Evolutionary conservation across 1,140 invertebrate species (phyloP).

Genomic region (Monomorium pharaonis): DNA sequence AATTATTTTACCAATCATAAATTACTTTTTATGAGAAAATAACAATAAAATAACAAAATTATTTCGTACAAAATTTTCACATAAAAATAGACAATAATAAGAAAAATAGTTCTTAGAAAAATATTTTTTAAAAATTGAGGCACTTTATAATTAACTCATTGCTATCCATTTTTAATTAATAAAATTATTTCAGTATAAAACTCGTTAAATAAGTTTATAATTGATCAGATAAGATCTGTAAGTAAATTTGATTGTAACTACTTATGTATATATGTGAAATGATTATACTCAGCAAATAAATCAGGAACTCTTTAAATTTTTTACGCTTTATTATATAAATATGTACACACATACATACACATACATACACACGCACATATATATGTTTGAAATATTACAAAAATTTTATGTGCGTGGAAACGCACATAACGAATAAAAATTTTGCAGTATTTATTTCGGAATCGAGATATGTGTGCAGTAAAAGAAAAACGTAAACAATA

Average conservation of each 20-base stretch:
- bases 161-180: slow-evolving; percentile 7
- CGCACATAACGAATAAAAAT: neutral
- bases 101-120: neutral
- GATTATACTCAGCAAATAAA: neutral
- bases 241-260: neutral
- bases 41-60: neutral
- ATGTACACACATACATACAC: no score
- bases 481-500: slow-evolving; percentile 7
- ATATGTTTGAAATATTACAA: neutral
- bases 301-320: neutral
- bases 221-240: neutral
- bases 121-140: neutral
- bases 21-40: neutral
- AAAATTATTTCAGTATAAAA: neutral
- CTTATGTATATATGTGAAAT: neutral
- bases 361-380: no score
- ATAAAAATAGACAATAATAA: neutral
- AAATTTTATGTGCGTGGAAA: neutral
- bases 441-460: slow-evolving; percentile 8
- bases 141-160: neutral
- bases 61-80: neutral
- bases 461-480: neutral
- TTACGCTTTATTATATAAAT: neutral
- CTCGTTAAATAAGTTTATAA: neutral
- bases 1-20: neutral